phyloP scores from a whole-genome alignment of 2,797 vertebrate species.

The Hafferia zeledoni region DNA sequence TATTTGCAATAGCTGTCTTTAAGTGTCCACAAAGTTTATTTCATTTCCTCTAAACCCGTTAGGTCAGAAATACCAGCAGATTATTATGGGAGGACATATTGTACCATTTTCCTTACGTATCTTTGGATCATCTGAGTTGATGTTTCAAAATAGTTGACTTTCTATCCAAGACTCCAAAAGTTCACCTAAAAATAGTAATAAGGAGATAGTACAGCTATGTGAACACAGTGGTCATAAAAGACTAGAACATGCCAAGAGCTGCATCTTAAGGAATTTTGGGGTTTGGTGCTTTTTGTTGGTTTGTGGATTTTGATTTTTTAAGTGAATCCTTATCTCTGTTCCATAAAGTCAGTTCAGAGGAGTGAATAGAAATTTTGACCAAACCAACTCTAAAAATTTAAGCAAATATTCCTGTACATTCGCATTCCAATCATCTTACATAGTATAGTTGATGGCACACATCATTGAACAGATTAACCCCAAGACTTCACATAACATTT shows the following conservation, averaged over 20 bases:
- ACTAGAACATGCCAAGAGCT: not conserved
- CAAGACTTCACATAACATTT: not conserved
- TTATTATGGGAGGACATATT: not conserved
- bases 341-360: not conserved
- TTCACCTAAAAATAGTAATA: not conserved
- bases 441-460: not conserved
- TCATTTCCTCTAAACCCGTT: not conserved
- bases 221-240: not conserved
- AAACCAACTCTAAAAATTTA: not conserved
- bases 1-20: not conserved
- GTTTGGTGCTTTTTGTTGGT: not conserved
- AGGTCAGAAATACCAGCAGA: not conserved
- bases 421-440: rapidly evolving
- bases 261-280: not conserved
- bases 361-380: not conserved
- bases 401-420: not conserved
- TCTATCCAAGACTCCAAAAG: not conserved
- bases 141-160: not conserved
- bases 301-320: not conserved
- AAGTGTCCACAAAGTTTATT: not conserved
- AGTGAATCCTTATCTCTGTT: not conserved
- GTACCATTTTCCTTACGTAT: not conserved
- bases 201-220: not conserved
- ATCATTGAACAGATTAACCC: not conserved
- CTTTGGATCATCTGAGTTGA: not conserved